phyloP scores from a whole-genome alignment of 2,113 vertebrate genomes.

The Microtus oregoni region DNA sequence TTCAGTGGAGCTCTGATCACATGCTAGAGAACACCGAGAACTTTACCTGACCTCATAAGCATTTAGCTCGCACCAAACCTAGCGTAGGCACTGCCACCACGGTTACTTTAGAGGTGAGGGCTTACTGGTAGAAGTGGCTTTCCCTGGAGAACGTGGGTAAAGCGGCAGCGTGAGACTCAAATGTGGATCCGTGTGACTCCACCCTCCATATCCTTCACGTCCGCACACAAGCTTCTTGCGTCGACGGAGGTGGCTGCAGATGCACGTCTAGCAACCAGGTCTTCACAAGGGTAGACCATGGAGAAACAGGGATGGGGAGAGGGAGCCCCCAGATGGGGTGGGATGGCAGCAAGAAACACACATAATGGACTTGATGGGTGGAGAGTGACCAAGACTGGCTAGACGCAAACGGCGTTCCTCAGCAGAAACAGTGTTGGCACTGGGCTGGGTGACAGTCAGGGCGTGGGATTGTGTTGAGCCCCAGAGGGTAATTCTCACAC shows the following conservation, averaged over 20 bases:
- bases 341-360: neutral
- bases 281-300: neutral
- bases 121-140: neutral
- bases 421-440: neutral
- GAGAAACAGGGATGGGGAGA: neutral
- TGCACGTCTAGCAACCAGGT: neutral
- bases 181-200: neutral
- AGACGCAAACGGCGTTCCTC: neutral
- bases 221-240: neutral
- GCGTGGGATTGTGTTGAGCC: neutral
- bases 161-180: neutral
- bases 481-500: neutral
- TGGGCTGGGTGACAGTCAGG: neutral
- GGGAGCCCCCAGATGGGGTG: neutral
- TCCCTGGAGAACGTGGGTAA: rapidly evolving
- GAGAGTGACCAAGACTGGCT: neutral
- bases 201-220: neutral
- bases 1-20: neutral
- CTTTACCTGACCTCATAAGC: neutral
- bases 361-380: neutral
- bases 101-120: neutral
- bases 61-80: neutral
- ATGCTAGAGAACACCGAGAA: rapidly evolving
- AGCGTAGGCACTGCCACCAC: neutral
- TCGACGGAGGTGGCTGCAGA: neutral